These are phyloP conservation scores for Porites rus DNA, from an alignment of 92 coral and sea anemone genomes.

Conservation along the genomic window DNA sequence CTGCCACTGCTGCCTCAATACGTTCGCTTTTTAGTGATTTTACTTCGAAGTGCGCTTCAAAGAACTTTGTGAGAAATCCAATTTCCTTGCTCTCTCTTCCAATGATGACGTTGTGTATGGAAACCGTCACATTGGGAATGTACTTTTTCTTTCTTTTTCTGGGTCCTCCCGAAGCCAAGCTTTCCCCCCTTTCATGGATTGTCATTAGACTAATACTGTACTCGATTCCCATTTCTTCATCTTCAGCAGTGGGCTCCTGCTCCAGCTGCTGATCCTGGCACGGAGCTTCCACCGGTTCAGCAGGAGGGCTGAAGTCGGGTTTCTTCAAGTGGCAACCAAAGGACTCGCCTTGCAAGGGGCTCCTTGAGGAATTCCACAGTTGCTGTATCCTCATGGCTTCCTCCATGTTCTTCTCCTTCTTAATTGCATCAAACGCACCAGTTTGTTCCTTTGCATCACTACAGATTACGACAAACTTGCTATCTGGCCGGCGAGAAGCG, in stretches of 20 bases:
- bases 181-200: constrained; percentile 40
- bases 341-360: constrained; percentile 44
- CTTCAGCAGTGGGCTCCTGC: constrained; percentile 18
- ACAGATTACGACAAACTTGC: constrained; percentile 86
- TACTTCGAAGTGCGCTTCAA: constrained; percentile 35
- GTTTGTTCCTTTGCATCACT: constrained; percentile 71
- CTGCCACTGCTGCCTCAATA: neutral
- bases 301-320: constrained; percentile 33
- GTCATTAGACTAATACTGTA: constrained; percentile 36
- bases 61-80: constrained; percentile 34
- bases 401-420: constrained; percentile 84
- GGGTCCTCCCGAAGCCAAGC: constrained; percentile 28
- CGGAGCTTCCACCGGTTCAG: neutral
- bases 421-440: neutral
- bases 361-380: constrained; percentile 12
- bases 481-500: constrained; percentile 90
- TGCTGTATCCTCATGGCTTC: constrained; percentile 67
- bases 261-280: neutral
- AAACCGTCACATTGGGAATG: constrained; percentile 38
- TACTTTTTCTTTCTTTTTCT: constrained; percentile 16
- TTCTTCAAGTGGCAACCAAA: constrained; percentile 77
- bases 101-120: constrained; percentile 42
- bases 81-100: constrained; percentile 32
- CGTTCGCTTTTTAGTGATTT: constrained; percentile 41
- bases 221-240: constrained; percentile 23